Conservation (phyloP, 2,113 vertebrate genomes). For the Eurypyga helias region DNA sequence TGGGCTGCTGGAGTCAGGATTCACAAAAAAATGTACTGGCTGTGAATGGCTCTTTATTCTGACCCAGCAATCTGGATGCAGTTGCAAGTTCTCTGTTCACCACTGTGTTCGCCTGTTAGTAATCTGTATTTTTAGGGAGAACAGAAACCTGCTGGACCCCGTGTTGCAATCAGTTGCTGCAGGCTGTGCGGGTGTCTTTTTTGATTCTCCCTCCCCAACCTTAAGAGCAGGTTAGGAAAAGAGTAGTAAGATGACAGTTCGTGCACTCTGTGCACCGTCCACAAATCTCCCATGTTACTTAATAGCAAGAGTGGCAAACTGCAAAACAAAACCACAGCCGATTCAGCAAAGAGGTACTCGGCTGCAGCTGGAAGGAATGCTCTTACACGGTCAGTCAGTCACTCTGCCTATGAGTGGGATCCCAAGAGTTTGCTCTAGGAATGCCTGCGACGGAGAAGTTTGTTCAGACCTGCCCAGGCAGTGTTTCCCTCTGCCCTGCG, state of each 20-base stretch:
- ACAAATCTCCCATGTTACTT: background rate
- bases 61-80: background rate
- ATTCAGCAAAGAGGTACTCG: background rate
- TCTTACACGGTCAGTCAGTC: background rate
- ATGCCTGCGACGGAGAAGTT: background rate
- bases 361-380: background rate
- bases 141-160: background rate
- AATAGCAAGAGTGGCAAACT: background rate
- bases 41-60: slow-evolving; percentile 42
- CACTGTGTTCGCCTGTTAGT: background rate
- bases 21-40: background rate
- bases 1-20: slow-evolving; percentile 32
- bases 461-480: slow-evolving; percentile 36
- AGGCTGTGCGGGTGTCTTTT: background rate
- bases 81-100: background rate
- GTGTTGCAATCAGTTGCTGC: background rate
- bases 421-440: background rate
- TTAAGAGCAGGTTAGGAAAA: background rate
- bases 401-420: background rate
- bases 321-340: background rate
- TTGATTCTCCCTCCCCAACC: background rate
- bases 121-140: background rate
- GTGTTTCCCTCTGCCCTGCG: background rate
- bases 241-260: background rate
- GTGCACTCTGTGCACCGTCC: background rate